Conservation (phyloP, 2,113 vertebrate species). For the Sinocyclocheilus rhinocerous region DNA sequence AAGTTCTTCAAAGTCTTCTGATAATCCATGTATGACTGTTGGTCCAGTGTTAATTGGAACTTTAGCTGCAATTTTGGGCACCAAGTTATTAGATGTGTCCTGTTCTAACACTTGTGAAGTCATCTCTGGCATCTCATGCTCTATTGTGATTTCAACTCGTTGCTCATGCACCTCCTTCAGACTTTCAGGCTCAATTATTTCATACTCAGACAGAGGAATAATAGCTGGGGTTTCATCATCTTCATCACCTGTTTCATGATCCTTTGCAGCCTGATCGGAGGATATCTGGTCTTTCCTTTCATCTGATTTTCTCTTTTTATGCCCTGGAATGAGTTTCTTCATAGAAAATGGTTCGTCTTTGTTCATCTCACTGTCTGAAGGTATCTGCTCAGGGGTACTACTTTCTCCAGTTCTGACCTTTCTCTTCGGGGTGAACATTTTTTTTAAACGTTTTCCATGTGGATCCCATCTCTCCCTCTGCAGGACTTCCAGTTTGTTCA, state of each 20-base stretch:
- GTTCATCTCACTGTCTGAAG: slow-evolving; percentile 77
- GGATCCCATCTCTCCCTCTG: slow-evolving; percentile 84
- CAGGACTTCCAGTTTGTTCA: slow-evolving; percentile 79
- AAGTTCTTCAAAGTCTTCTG: slow-evolving; percentile 66
- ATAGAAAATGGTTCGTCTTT: slow-evolving; percentile 88
- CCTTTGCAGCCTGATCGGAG: slow-evolving; percentile 74
- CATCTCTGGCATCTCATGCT: slow-evolving; percentile 31
- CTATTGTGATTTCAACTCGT: slow-evolving; percentile 15
- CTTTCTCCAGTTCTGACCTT: slow-evolving; percentile 83
- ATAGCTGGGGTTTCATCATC: slow-evolving; percentile 88
- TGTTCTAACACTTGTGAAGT: slow-evolving; percentile 40
- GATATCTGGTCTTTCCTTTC: slow-evolving; percentile 76
- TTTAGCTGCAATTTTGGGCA: slow-evolving; percentile 22
- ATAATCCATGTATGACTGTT: slow-evolving; percentile 49
- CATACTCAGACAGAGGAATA: slow-evolving; percentile 89
- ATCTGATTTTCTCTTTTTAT: slow-evolving; percentile 82
- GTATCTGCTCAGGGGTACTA: slow-evolving; percentile 75
- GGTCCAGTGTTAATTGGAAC: slow-evolving; percentile 18
- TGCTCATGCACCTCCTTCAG: slow-evolving; percentile 19
- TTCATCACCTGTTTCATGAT: slow-evolving; percentile 74
- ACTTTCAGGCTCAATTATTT: slow-evolving; percentile 73
- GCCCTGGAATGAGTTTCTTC: slow-evolving; percentile 85
- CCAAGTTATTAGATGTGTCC: slow-evolving; percentile 46
- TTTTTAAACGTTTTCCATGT: slow-evolving; percentile 93
- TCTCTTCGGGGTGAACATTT: slow-evolving; percentile 86